phyloP scores from a whole-genome alignment of 1,140 invertebrate species.

The Bacillus rossius region DNA sequence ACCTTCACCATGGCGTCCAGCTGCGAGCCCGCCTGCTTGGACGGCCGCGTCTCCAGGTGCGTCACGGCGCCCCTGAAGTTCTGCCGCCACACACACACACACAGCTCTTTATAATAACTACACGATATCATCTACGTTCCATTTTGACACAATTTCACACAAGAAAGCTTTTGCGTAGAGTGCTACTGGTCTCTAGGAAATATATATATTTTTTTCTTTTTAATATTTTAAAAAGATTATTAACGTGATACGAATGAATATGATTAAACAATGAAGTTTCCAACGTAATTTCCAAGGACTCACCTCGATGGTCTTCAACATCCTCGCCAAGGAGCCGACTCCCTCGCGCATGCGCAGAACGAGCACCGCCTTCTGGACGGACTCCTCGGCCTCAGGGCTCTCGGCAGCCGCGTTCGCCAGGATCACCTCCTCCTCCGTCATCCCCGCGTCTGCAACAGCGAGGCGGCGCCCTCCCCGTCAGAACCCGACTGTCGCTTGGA shows the following conservation, averaged over 20 bases:
- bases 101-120: no score
- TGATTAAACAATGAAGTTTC: no score
- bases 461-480: no score
- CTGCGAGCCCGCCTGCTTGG: slow-evolving; percentile 60
- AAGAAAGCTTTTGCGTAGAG: no score
- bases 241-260: no score
- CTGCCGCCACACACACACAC: slow-evolving; percentile 29
- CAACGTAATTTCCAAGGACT: no score
- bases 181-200: no score
- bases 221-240: no score
- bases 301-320: slow-evolving; percentile 85
- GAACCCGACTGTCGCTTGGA: no score
- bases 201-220: no score
- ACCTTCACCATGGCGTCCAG: slow-evolving; percentile 85
- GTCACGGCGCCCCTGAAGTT: slow-evolving; percentile 81
- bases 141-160: no score
- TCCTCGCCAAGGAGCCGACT: slow-evolving; percentile 74
- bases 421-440: slow-evolving; percentile 86
- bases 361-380: slow-evolving; percentile 66
- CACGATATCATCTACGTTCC: no score
- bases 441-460: slow-evolving; percentile 56
- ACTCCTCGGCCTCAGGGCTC: slow-evolving; percentile 64
- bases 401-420: slow-evolving; percentile 71
- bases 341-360: slow-evolving; percentile 81
- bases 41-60: slow-evolving; percentile 85